Base-by-base conservation (phyloP, 2,113 vertebrate genomes). In the Diadophis punctatus region DNA sequence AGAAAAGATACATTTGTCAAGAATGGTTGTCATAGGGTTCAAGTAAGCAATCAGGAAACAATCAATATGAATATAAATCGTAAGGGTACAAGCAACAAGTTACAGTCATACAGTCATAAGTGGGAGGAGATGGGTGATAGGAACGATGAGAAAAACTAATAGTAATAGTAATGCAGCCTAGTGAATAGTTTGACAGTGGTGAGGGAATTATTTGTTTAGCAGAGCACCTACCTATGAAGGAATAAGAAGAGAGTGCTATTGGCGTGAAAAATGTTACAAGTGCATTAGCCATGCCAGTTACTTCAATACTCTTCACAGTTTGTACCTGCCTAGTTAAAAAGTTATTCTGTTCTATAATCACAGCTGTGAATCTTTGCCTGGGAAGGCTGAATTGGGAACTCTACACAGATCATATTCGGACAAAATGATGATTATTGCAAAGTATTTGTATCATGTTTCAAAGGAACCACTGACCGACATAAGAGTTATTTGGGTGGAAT, bases 381-480 rank as follows among this genome's bases (percentile, higher is more conserved):
- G 91, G 93, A 96, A 60, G 91, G 88, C 39, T 92, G 85, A 94
- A 95, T 88, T 52, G 86, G 51, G 74, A 92, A 48, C 94, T 94
- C 39, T 68, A 12, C 6, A 93, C 23, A 84, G 23, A 86, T 92
- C 90, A 85, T 88, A 89, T 90, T 0, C 0, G n/a, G 86, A 16
- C 30, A 88, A 91, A 93, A 68, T 6, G 55, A 39, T 52, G 90
- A 94, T 89, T 2, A 16, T 92, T 94, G 92, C 68, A 87, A 84
- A 95, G 94, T 94, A 88, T 93, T 96, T 95, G 94, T 58, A 85
- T 89, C 91, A 94, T 95, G 68, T 93, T 95, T 95, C 93, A 90
- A 0, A 1, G 93, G 96, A 95, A 93, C 94, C 90, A 96, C 93
- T 95, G 95, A 93, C 95, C 86, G 39, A 95, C 92, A 88, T 91